These are phyloP conservation scores for Byasa hedistus DNA, from an alignment of 2,888 invertebrate genomes.

Conservation along the genomic window DNA sequence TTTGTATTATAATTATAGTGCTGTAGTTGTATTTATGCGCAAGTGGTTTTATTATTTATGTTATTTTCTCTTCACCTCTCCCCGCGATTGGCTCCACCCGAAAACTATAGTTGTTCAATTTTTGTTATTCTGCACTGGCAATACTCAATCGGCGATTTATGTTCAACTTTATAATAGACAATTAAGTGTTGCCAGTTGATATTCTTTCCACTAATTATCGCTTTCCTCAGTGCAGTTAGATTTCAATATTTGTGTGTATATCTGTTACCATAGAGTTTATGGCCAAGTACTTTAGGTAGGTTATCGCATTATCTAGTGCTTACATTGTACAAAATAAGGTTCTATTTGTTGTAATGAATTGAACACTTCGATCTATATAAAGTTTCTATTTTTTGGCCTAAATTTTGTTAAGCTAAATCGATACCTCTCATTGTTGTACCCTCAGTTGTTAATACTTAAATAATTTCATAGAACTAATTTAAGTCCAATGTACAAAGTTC, in stretches of 20 bases:
- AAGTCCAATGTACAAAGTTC: constrained; percentile 38
- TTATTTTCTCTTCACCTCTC: constrained; percentile 42
- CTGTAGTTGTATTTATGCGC: constrained; percentile 61
- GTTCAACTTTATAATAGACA: neutral
- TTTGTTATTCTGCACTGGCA: constrained; percentile 1
- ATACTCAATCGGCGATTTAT: neutral
- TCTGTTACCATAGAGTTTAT: constrained; percentile 76
- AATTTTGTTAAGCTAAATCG: constrained; percentile 28
- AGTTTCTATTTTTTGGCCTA: constrained; percentile 56
- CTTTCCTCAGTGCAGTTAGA: constrained; percentile 65
- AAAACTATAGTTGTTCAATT: constrained; percentile 40
- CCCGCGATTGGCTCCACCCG: constrained; percentile 62
- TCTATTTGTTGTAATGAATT: constrained; percentile 46
- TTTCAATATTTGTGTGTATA: constrained; percentile 56
- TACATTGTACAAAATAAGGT: constrained; percentile 65
- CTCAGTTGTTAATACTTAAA: constrained; percentile 42
- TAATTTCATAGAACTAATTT: constrained; percentile 21
- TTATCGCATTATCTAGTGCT: constrained; percentile 63
- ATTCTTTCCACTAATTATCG: constrained; percentile 43
- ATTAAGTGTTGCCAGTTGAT: constrained; percentile 34
- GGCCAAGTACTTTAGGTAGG: constrained; percentile 74
- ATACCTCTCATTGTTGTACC: constrained; percentile 47
- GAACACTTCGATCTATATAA: constrained; percentile 35
- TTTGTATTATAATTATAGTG: constrained; percentile 68
- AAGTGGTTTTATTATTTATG: constrained; percentile 67